Conservation (phyloP, 2,888 invertebrate species). For the Pinctada fucata region DNA sequence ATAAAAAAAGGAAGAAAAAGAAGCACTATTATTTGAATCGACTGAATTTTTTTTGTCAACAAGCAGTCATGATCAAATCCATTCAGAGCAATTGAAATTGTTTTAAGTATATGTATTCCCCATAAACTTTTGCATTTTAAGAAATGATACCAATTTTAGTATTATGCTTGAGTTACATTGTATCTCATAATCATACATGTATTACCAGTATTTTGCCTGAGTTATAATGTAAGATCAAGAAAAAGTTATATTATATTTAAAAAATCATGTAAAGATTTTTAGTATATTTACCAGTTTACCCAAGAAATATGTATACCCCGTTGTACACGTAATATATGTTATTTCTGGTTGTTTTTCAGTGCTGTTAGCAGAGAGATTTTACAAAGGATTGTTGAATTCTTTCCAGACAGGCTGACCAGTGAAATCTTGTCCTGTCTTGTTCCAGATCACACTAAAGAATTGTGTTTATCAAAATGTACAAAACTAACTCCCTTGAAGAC, state of each 20-base stretch:
- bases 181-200: not conserved
- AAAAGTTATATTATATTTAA: not conserved
- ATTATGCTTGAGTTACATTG: too few relatives aligned
- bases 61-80: not conserved
- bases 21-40: not conserved
- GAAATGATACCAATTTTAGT: too few relatives aligned
- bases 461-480: not conserved
- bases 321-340: too few relatives aligned
- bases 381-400: not conserved
- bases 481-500: not conserved
- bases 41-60: not conserved
- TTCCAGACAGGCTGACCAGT: not conserved
- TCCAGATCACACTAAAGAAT: not conserved
- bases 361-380: not conserved
- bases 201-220: not conserved
- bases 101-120: too few relatives aligned
- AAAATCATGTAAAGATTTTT: not conserved
- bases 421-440: not conserved
- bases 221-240: not conserved
- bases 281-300: too few relatives aligned
- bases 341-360: not conserved
- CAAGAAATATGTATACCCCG: too few relatives aligned
- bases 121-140: too few relatives aligned
- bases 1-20: not conserved
- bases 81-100: not conserved